These are phyloP conservation scores for Otocyon megalotis DNA, from an alignment of 2,113 vertebrate genomes.

Conservation along the genomic window DNA sequence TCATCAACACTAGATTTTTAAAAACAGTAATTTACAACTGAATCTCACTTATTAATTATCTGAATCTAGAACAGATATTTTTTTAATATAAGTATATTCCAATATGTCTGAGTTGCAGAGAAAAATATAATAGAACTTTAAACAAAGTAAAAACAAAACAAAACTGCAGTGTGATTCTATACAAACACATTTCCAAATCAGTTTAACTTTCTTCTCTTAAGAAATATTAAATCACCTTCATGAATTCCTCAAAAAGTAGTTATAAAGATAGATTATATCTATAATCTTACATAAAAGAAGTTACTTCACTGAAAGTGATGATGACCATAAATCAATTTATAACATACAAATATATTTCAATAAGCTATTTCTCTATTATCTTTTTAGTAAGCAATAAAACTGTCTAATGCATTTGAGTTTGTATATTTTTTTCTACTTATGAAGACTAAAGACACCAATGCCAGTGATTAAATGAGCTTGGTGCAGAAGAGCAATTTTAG, in stretches of 20 bases:
- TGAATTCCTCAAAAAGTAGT: background rate
- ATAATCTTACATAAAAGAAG: background rate
- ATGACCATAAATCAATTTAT: background rate
- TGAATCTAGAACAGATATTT: background rate
- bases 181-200: background rate
- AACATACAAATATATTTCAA: background rate
- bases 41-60: background rate
- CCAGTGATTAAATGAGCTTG: background rate
- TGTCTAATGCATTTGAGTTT: background rate
- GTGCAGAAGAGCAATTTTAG: background rate
- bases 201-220: conserved; percentile 31
- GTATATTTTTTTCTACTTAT: background rate
- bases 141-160: background rate
- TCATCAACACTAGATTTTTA: background rate
- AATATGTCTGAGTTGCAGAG: background rate
- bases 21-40: background rate
- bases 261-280: background rate
- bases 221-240: background rate
- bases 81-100: background rate
- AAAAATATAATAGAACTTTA: conserved; percentile 7
- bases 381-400: conserved; percentile 15
- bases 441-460: background rate
- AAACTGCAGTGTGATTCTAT: background rate
- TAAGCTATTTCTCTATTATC: background rate
- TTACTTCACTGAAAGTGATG: background rate